Evolutionary conservation across 2,888 invertebrate genomes (phyloP), one percentile per base, ranked within the genome.

Genomic region (Sphecodes monilicornis): DNA sequence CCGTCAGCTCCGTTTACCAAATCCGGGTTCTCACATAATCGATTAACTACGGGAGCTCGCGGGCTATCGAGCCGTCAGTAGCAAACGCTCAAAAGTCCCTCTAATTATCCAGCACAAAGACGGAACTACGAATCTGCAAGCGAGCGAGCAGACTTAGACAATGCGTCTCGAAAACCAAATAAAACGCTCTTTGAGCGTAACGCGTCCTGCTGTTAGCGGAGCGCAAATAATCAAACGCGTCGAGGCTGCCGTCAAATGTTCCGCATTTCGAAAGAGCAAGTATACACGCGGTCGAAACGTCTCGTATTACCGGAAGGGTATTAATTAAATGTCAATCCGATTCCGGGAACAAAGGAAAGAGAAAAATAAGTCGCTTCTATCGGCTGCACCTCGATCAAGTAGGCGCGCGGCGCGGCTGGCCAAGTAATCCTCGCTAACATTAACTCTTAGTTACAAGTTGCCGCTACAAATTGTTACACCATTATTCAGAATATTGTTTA

Each of bases 301-400:
- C 66, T 29, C 69, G 26, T 10, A 26, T 16, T 41, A 26, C 26
- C 43, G 18, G 41, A 29, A 73, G 10, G 57, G 26, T 57, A 57
- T 57, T 73, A 57, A 73, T 73, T 70, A 70, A 41, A 69, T 36
- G 36, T 66, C 66, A 66, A 66, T 66, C 66, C 36, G 66, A 18
- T 32, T 16, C 36, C 66, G 39, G 26, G 11, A n/a, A 64, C 71
- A 41, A 60, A 11, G 29, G 57, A 10, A 26, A 32, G 18, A 32
- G 29, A 29, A 64, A 64, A 64, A 18, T 64, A 18, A 64, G 18
- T 32, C 5, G 29, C 26, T 29, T 73, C 39, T 26, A 32, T 57
- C 73, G 6, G n/a, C 8, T n/a, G 39, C 11, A 26, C 46, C 46
- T 26, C 18, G n/a, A 36, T n/a, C 13, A 36, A 46, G 41, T 66